phyloP scores from a whole-genome alignment of 1,140 invertebrate genomes.

The Sitobion miscanthi region DNA sequence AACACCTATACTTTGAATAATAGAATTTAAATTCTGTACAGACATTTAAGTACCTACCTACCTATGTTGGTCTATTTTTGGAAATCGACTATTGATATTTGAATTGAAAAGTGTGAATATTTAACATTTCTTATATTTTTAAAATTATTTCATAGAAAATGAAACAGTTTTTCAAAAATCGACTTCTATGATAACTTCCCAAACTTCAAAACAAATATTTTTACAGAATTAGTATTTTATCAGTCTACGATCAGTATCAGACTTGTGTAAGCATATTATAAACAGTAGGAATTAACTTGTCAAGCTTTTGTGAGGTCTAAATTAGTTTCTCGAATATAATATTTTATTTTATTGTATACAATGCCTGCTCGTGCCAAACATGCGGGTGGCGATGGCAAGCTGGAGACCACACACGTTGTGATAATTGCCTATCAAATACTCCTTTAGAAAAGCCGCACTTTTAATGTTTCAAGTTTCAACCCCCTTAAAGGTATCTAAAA shows the following conservation, averaged over 20 bases:
- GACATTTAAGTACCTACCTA: too few relatives aligned
- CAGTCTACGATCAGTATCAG: neutral
- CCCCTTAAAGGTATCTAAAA: neutral
- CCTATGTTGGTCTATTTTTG: too few relatives aligned
- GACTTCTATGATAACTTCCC: neutral
- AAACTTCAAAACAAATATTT: neutral
- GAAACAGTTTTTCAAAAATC: neutral
- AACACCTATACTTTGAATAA: too few relatives aligned
- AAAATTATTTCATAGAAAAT: neutral
- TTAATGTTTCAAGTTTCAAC: neutral
- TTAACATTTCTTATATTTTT: neutral
- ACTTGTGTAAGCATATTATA: neutral
- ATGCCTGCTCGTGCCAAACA: neutral
- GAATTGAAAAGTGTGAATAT: neutral
- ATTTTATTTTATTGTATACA: neutral
- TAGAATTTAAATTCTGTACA: too few relatives aligned
- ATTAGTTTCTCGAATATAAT: neutral
- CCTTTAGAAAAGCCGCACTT: neutral
- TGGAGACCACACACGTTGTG: neutral
- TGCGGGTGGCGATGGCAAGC: neutral
- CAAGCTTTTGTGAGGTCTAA: neutral
- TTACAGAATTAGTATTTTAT: neutral
- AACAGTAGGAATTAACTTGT: neutral
- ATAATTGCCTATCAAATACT: neutral
- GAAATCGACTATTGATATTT: too few relatives aligned